Evolutionary conservation across 2,113 vertebrate species (phyloP).

Genomic region (Lethenteron camtschaticum): DNA sequence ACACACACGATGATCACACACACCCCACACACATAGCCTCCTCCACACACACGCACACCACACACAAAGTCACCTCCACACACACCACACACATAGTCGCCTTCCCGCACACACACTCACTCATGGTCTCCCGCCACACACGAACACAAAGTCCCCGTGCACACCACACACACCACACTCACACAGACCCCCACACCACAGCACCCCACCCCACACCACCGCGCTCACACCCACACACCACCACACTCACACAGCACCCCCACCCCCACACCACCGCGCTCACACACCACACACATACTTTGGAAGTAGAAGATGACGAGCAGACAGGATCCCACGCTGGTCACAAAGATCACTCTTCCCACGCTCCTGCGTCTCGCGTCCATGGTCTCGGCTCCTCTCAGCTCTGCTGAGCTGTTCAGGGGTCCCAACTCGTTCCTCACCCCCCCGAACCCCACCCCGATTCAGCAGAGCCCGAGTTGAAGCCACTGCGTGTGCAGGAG

Average conservation of each 20-base stretch:
- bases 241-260: neutral
- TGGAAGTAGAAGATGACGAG: conserved; percentile 98
- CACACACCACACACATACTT: conserved; percentile 99
- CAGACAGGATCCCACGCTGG: conserved; percentile 84
- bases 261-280: conserved; percentile 18
- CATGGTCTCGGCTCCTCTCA: conserved; percentile 22
- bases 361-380: conserved; percentile 13
- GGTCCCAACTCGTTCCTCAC: conserved; percentile 14
- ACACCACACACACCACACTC: too few species aligned
- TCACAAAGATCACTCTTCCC: conserved; percentile 59
- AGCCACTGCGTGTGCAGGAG: too few species aligned
- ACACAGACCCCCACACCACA: neutral
- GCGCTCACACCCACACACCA: conserved; percentile 75
- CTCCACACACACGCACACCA: too few species aligned
- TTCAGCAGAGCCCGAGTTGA: too few species aligned
- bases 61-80: too few species aligned
- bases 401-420: conserved; percentile 14
- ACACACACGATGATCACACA: too few species aligned
- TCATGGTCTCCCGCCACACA: too few species aligned
- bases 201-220: conserved; percentile 6
- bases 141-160: too few species aligned
- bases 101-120: too few species aligned
- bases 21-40: too few species aligned
- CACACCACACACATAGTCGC: too few species aligned
- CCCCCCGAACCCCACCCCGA: neutral